phyloP scores from a whole-genome alignment of 2,113 vertebrate species.

The Megaptera novaeangliae region DNA sequence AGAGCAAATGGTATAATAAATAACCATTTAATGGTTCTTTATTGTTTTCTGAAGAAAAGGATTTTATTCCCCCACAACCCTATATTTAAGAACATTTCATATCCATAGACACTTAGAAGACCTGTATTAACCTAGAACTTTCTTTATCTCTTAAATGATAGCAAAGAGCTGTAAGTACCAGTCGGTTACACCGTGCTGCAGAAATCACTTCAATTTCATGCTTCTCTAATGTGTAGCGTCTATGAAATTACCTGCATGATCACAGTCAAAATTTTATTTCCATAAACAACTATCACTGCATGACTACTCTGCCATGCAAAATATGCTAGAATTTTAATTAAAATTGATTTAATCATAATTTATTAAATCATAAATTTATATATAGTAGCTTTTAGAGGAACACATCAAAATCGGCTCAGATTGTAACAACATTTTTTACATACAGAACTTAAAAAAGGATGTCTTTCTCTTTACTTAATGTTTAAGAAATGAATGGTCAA shows the following conservation, averaged over 20 bases:
- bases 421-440: constrained; percentile 77
- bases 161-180: constrained; percentile 29
- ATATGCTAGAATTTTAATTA: constrained; percentile 11
- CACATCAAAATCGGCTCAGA: constrained; percentile 71
- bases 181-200: constrained; percentile 48
- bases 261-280: constrained; percentile 29
- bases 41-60: constrained; percentile 76
- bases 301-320: constrained; percentile 46
- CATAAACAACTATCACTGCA: neutral
- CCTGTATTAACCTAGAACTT: neutral
- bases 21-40: constrained; percentile 55
- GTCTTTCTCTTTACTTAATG: constrained; percentile 81
- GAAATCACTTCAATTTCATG: constrained; percentile 52
- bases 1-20: constrained; percentile 63
- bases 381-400: constrained; percentile 72
- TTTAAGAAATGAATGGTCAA: constrained; percentile 63
- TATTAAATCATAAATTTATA: constrained; percentile 30
- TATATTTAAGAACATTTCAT: constrained; percentile 34
- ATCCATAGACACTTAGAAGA: constrained; percentile 24
- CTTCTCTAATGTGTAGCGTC: constrained; percentile 54
- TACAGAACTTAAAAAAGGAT: constrained; percentile 86
- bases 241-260: constrained; percentile 45
- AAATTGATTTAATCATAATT: constrained; percentile 60
- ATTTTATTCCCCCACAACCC: constrained; percentile 48
- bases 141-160: neutral